Base-by-base conservation (phyloP, 2,888 invertebrate genomes). In the Griposia aprilina region DNA sequence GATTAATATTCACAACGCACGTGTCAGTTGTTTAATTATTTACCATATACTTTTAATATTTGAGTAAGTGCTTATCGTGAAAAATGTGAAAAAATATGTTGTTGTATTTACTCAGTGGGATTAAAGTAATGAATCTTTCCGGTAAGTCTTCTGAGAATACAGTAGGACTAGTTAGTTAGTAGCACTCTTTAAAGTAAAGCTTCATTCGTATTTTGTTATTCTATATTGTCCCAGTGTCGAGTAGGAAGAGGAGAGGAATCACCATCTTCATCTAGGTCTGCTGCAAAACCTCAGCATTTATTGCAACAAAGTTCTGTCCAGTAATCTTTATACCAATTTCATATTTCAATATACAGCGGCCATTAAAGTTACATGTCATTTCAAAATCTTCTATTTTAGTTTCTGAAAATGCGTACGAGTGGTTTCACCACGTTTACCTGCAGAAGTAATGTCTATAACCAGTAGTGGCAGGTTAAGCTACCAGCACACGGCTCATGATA, bases 1-100 rank as follows among this genome's bases (percentile, higher is more conserved):
- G 83, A 86, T 84, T 82, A 86, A 82, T 85, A 78, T 83, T 76
- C 86, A 84, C 69, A 71, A 55, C 36, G 30, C 73, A 79, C 79
- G 70, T 83, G 83, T 71, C 30, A 70, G 20, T 70, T 71, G 74
- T 67, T 76, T 76, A 71, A 83, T 85, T 82, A 78, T 73, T 55
- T 30, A 48, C 62, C 62, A 71, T 71, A 73, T 71, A 74, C 23
- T 74, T 84, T 74, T 78, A n/a, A 57, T 69, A 81, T 67, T 85
- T 84, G 48, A 59, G 66, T 80, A 23, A 74, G 41, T 48, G 48
- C 60, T 26, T 72, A 72, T 60, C 26, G 52, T 81, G 59, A 73
- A 70, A 73, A 72, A 82, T 76, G 45, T 41, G 57, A 52, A 50
- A 63, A 48, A 71, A 62, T 62, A 63, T 50, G 57, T 77, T 26